Conservation (phyloP, 2,113 vertebrate genomes). For the Mesitornis unicolor region DNA sequence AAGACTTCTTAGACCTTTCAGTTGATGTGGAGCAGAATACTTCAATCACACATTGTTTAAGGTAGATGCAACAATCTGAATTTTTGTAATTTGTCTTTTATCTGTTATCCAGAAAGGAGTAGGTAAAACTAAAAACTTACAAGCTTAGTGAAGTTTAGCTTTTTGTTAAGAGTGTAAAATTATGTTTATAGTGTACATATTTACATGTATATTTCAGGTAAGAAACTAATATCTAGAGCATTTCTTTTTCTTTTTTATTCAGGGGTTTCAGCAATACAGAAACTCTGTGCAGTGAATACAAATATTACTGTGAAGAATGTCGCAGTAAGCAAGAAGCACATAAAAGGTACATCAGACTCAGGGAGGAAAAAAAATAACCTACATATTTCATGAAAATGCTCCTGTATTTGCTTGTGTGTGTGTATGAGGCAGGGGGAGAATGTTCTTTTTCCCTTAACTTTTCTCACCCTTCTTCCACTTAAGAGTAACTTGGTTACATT, state of each 20-base stretch:
- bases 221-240: neutral
- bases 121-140: neutral
- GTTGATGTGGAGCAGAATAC: conserved; percentile 86
- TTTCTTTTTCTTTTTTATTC: neutral
- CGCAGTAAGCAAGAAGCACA: conserved; percentile 87
- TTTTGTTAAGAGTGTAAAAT: neutral
- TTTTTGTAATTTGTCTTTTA: neutral
- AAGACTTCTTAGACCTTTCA: conserved; percentile 86
- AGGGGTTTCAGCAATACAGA: conserved; percentile 87
- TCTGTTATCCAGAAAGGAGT: neutral
- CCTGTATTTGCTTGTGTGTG: neutral
- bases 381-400: neutral
- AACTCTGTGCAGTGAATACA: conserved; percentile 85
- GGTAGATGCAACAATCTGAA: conserved; percentile 33
- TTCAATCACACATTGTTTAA: conserved; percentile 86
- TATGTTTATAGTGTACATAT: neutral
- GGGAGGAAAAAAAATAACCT: neutral
- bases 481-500: neutral
- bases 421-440: neutral
- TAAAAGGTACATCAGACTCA: conserved; percentile 72
- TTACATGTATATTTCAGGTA: neutral
- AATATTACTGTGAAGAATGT: conserved; percentile 87
- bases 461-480: neutral
- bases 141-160: neutral
- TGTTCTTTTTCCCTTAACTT: neutral